Evolutionary conservation across 2,888 invertebrate genomes (phyloP).

Genomic region (Thymelicus acteon): DNA sequence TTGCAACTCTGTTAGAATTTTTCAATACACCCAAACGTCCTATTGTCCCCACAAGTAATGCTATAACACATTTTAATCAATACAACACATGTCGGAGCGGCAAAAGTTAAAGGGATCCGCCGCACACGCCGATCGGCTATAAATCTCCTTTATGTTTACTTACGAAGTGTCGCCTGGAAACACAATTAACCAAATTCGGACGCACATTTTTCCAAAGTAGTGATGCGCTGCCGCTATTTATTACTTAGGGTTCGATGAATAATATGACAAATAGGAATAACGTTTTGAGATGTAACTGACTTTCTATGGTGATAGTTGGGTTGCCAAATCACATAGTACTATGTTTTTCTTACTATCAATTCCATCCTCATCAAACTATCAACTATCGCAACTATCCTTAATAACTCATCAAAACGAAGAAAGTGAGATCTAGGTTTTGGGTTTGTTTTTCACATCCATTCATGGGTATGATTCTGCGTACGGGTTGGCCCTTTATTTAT

Average conservation of each 20-base stretch:
- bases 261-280: background rate
- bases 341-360: background rate
- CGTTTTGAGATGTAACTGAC: background rate
- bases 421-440: background rate
- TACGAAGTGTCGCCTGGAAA: slow-evolving; percentile 74
- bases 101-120: slow-evolving; percentile 49
- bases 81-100: slow-evolving; percentile 26
- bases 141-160: slow-evolving; percentile 77
- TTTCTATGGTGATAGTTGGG: background rate
- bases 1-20: background rate
- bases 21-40: background rate
- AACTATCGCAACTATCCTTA: background rate
- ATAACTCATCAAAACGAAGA: background rate
- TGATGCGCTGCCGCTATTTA: background rate
- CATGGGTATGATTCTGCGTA: background rate
- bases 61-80: slow-evolving; percentile 1
- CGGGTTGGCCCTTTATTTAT: no score
- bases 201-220: slow-evolving; percentile 50
- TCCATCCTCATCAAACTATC: no score
- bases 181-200: slow-evolving; percentile 65
- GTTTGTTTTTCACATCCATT: background rate
- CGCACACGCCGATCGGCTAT: slow-evolving; percentile 72
- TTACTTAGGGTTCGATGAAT: background rate
- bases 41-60: background rate
- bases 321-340: background rate